Evolutionary conservation across 1,140 invertebrate genomes (phyloP), one percentile per base, ranked within the genome.

Genomic region (Glomeris maerens): DNA sequence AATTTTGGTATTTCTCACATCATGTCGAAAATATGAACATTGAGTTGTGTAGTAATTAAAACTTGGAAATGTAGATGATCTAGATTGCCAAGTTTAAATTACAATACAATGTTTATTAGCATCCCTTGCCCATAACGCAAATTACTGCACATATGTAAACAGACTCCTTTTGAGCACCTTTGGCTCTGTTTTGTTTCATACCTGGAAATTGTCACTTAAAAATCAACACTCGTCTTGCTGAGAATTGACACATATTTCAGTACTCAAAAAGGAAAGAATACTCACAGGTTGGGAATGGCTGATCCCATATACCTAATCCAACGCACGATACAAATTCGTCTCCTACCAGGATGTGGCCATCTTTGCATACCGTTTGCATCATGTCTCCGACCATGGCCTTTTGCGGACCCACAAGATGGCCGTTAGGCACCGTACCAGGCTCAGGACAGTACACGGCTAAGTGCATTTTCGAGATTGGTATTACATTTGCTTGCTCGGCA

Each of bases 261-360:
- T n/a, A n/a, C n/a, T 23, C 26, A 41, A 36, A 23, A 49, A 48
- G 53, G 21, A 56, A 56, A 1, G 65, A 64, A 13, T 22, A 41
- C 70, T 79, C 69, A 69, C 85, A 90, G 60, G 81, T 76, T 52
- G 86, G 86, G n/a, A 82, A 74, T 47, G 81, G 77, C 64, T 86
- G 81, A 5, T 83, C 86, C 85, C 85, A 90, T 55, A 79, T 80
- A 29, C 85, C 85, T 55, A 78, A 83, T 65, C 88, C 84, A 17
- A 79, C 84, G 66, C 86, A 90, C 20, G 87, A 82, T 52, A 84
- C 80, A 25, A 80, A 81, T 0, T 77, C 74, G 64, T 87, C 81
- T 1, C 86, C 86, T 31, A 83, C 71, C 2, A 89, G 66, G 51
- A 79, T 73, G 63, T 81, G 80, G 1, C 78, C 72, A 55, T 70